These are phyloP conservation scores for Microplitis deprimator DNA, from an alignment of 2,888 invertebrate species.

Conservation along the genomic window DNA sequence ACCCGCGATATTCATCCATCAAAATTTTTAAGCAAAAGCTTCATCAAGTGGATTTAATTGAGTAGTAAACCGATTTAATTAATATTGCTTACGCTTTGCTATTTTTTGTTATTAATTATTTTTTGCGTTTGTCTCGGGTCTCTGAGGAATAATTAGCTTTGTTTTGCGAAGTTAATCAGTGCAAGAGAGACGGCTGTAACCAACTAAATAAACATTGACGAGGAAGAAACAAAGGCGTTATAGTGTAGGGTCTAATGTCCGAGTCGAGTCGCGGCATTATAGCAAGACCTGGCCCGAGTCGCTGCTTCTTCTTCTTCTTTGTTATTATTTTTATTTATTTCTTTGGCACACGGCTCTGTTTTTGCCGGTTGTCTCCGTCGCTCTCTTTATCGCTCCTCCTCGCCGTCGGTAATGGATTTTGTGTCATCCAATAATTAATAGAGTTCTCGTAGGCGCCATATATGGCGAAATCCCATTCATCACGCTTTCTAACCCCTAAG, in stretches of 20 bases:
- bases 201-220: slow-evolving; percentile 2
- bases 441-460: slow-evolving; percentile 59
- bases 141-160: slow-evolving; percentile 63
- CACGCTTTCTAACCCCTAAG: slow-evolving; percentile 71
- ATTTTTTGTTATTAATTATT: not conserved
- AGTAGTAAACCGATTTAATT: not conserved
- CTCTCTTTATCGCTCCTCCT: slow-evolving; percentile 54
- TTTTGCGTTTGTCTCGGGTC: slow-evolving; percentile 37
- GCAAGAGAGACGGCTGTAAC: slow-evolving; percentile 31
- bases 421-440: slow-evolving; percentile 71
- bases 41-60: not conserved
- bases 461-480: slow-evolving; percentile 65
- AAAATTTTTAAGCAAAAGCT: not conserved
- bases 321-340: not conserved
- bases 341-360: not conserved
- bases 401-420: slow-evolving; percentile 68
- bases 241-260: slow-evolving; percentile 19
- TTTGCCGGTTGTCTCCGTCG: not conserved
- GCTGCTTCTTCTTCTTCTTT: not conserved
- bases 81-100: not conserved
- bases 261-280: not conserved
- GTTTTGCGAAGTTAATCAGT: slow-evolving; percentile 55
- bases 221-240: slow-evolving; percentile 26
- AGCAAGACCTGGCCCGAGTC: not conserved
- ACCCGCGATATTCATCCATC: not conserved